Percentiles rank a stretch among this genome's conserved stretches.
These are phyloP conservation scores for Halcyon malimbica DNA, from an alignment of 2,113 vertebrate genomes.

Conservation along the genomic window DNA sequence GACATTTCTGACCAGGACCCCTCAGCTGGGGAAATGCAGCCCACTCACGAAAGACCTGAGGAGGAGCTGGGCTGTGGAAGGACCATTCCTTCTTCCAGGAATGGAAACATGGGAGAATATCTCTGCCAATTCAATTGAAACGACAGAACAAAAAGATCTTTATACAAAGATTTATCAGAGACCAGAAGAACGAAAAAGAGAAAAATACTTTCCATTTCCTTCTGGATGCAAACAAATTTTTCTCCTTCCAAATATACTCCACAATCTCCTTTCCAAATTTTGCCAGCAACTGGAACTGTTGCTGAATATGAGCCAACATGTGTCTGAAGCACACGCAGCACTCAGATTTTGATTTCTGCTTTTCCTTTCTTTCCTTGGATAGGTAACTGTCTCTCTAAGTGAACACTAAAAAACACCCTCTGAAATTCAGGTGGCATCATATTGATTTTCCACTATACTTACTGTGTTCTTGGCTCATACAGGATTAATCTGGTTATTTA, in stretches of 20 bases:
- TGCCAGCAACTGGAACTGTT: not conserved
- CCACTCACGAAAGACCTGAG: not conserved
- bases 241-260: not conserved
- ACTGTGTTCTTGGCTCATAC: not conserved
- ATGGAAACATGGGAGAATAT: not conserved
- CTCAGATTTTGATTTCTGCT: not conserved
- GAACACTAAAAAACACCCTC: not conserved
- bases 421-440: not conserved
- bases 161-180: not conserved
- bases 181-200: slow-evolving; percentile 10
- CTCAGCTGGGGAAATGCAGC: not conserved
- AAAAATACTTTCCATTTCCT: not conserved
- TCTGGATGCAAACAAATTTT: not conserved
- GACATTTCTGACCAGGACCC: not conserved
- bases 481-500: not conserved
- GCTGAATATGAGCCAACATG: not conserved
- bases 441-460: not conserved
- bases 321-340: not conserved
- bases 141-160: not conserved
- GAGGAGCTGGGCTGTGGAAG: not conserved
- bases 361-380: not conserved
- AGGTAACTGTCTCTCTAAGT: not conserved
- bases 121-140: not conserved
- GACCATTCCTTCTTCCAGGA: not conserved
- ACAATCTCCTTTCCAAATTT: slow-evolving; percentile 5